Conservation (phyloP, 2,888 invertebrate genomes). For the Carterocephalus palaemon region DNA sequence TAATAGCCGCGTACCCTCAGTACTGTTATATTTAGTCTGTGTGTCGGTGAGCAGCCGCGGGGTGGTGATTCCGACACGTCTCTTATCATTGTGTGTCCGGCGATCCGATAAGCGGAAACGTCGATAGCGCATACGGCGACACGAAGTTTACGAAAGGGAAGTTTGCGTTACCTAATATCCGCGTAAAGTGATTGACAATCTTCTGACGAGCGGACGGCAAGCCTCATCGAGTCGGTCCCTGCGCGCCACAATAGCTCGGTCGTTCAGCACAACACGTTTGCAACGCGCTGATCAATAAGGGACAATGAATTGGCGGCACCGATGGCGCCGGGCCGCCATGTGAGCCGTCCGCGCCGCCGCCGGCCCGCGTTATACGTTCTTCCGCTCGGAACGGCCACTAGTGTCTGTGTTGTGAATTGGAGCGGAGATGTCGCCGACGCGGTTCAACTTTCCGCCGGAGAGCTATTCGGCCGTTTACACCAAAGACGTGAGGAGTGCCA, state of each 20-base stretch:
- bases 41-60: constrained; percentile 33
- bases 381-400: constrained; percentile 20
- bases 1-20: constrained; percentile 55
- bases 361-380: constrained; percentile 24
- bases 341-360: constrained; percentile 34
- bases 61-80: constrained; percentile 47
- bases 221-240: constrained; percentile 44
- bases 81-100: constrained; percentile 47
- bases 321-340: constrained; percentile 38
- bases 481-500: constrained; percentile 50
- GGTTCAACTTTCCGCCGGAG: constrained; percentile 68
- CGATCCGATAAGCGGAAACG: constrained; percentile 56
- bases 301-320: constrained; percentile 50
- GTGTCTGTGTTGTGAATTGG: constrained; percentile 45
- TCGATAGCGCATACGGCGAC: constrained; percentile 49
- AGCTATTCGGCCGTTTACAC: constrained; percentile 66
- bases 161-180: constrained; percentile 67
- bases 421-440: constrained; percentile 52
- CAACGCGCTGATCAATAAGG: constrained; percentile 50
- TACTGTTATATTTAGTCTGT: no score
- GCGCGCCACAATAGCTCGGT: constrained; percentile 37
- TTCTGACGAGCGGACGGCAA: constrained; percentile 44
- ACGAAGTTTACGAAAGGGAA: constrained; percentile 49
- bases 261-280: constrained; percentile 38
- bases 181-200: constrained; percentile 56